A percentile compares a stretch with the other conserved stretches of the same genome.
phyloP scores from a whole-genome alignment of 2,888 invertebrate species.

The Pherbina coryleti region DNA sequence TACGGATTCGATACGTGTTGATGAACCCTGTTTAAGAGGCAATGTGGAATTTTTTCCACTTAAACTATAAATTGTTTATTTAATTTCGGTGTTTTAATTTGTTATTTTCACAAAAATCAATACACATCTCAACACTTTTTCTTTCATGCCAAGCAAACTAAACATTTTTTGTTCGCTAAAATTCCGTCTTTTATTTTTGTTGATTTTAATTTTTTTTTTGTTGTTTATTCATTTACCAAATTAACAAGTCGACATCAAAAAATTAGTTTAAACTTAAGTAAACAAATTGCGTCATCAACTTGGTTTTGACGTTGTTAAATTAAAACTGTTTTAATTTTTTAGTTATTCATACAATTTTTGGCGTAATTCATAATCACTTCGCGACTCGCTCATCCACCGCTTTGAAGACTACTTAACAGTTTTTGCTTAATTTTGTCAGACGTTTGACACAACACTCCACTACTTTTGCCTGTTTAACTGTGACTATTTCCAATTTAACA shows the following conservation, averaged over 20 bases:
- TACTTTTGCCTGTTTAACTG: slow-evolving; percentile 32
- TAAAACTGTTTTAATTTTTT: not conserved
- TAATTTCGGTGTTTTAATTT: not conserved
- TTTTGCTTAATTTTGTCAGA: not conserved
- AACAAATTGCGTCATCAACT: not conserved
- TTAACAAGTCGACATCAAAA: not conserved
- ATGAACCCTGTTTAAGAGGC: not conserved
- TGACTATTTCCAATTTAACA: slow-evolving; percentile 31
- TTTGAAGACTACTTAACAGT: not conserved
- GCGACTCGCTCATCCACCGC: not conserved
- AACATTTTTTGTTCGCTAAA: not conserved
- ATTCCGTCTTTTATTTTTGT: not conserved
- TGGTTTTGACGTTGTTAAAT: not conserved
- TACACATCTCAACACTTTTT: not conserved
- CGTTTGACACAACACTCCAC: slow-evolving; percentile 26
- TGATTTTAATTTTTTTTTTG: not conserved
- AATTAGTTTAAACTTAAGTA: too few species aligned
- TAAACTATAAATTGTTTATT: not conserved
- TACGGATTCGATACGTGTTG: not conserved
- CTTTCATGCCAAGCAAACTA: not conserved
- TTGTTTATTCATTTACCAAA: not conserved
- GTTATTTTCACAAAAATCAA: not conserved
- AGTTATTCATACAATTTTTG: not conserved
- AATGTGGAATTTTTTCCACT: not conserved
- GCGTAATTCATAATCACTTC: not conserved